Evolutionary conservation across 2,888 invertebrate genomes (phyloP).

Genomic region (Dinocampus coccinellae): DNA sequence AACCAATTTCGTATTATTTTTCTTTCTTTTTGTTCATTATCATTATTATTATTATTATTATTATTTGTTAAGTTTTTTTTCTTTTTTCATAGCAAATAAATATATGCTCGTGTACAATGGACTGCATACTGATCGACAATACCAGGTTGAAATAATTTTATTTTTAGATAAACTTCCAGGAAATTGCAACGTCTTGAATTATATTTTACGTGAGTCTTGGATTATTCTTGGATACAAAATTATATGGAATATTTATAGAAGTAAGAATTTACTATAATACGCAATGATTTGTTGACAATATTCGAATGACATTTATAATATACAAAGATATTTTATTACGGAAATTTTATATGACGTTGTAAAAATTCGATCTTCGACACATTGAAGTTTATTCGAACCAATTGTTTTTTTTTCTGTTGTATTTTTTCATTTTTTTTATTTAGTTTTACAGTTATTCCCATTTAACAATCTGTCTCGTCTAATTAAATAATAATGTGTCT

Average conservation of each 20-base stretch:
- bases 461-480: too few relatives aligned
- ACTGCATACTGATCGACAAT: conserved; percentile 17
- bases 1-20: background rate
- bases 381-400: background rate
- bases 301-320: background rate
- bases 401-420: too few relatives aligned
- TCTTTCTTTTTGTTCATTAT: too few relatives aligned
- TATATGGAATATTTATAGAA: background rate
- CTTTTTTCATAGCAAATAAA: background rate
- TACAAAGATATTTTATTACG: background rate
- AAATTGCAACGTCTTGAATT: background rate
- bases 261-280: background rate
- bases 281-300: background rate
- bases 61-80: too few relatives aligned
- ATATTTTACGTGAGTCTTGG: background rate
- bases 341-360: background rate
- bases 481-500: too few relatives aligned
- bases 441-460: background rate
- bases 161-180: conserved; percentile 17
- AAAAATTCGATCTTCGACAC: background rate
- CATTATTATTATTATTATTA: too few relatives aligned
- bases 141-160: conserved; percentile 3
- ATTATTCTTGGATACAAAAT: background rate
- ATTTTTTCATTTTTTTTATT: background rate
- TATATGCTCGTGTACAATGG: background rate